Evolutionary conservation across 1,140 invertebrate genomes (phyloP), one percentile per base, ranked within the genome.

Genomic region (Solen grandis): DNA sequence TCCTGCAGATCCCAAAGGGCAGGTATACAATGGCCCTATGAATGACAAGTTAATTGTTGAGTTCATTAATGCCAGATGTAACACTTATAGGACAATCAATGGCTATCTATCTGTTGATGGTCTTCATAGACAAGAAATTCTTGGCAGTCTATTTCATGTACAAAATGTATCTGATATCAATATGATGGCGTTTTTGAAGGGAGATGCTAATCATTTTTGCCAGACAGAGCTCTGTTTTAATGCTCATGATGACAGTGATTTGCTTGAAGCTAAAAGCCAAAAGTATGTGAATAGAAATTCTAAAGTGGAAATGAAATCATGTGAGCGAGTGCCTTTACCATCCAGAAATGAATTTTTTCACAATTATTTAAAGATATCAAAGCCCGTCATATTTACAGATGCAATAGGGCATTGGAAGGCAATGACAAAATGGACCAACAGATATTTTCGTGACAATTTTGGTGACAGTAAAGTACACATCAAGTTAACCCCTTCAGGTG

Each of bases 371-470:
- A 85, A 88, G 62, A 52, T 79, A 22, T 91, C 90, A 70, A 89
- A 86, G 63, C 90, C 90, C 35, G 89, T 91, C 4, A 86, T 91
- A 16, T 88, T 91, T 29, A 82, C 83, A 80, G 81, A 84, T 76
- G 89, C 82, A 31, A 79, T 81, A n/a, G 59, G 78, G 29, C 19
- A 83, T 50, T 91, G 90, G 90, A 50, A 75, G 27, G 89, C 89
- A 19, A 79, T 88, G 22, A 54, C 50, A n/a, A 90, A 90, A 75
- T 91, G 90, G 90, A 87, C 87, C 46, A 87, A 87, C 73, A 59
- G 84, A n/a, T 90, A 82, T 80, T 82, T 91, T 5, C 73, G 59
- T 33, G 41, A 87, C 27, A 77, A 76, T 50, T 88, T 85, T 85
- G 89, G 89, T 5, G 52, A 86, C 13, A 83, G 68, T 31, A 69